phyloP scores from a whole-genome alignment of 2,113 vertebrate genomes.

The Epinephelus cyanopodus region DNA sequence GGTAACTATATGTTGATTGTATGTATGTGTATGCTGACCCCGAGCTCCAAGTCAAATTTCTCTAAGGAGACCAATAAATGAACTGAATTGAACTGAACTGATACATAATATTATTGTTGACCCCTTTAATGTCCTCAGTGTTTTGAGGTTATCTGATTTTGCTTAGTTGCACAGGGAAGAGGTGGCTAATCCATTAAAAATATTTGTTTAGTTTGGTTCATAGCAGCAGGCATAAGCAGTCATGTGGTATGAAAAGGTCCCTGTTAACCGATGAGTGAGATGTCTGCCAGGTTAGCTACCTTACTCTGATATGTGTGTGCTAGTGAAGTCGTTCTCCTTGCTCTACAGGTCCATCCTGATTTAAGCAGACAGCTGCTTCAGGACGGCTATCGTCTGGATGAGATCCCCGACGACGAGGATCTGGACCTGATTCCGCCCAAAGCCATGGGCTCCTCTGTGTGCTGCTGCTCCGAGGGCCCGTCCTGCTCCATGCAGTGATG shows the following conservation, averaged over 20 bases:
- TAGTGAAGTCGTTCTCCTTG: background rate
- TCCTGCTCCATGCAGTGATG: constrained; percentile 91
- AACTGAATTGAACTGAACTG: too few relatives aligned
- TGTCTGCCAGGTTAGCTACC: background rate
- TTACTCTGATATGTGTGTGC: background rate
- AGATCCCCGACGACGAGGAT: constrained; percentile 96
- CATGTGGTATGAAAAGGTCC: background rate
- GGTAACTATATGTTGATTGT: too few relatives aligned
- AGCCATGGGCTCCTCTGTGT: constrained; percentile 87
- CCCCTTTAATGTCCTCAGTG: background rate
- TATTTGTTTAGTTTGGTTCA: background rate
- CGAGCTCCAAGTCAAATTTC: too few relatives aligned
- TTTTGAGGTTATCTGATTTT: background rate
- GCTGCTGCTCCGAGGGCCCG: constrained; percentile 86
- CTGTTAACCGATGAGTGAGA: background rate
- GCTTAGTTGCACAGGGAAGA: background rate
- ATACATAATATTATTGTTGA: background rate
- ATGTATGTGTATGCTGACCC: too few relatives aligned
- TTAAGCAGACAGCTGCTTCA: constrained; percentile 93
- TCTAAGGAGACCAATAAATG: too few relatives aligned
- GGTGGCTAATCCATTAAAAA: background rate
- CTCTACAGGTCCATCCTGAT: constrained; percentile 93
- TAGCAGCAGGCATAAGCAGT: background rate
- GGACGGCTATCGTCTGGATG: constrained; percentile 96
- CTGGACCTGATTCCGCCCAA: constrained; percentile 97